Conservation (phyloP, 2,888 invertebrate genomes). For the Leucania comma region DNA sequence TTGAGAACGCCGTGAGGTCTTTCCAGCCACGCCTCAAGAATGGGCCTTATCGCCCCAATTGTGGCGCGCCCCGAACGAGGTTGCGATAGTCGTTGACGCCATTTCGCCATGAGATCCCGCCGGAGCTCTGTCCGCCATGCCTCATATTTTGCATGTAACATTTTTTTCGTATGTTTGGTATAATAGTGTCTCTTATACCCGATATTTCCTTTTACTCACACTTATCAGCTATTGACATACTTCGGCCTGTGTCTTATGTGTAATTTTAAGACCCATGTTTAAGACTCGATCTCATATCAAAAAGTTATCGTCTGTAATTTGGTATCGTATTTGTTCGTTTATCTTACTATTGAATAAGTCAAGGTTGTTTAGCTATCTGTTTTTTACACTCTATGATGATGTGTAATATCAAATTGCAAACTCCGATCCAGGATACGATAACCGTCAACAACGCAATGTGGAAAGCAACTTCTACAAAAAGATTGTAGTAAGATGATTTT, state of each 20-base stretch:
- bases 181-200: no score
- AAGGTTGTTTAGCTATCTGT: slow-evolving; percentile 16
- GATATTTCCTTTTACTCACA: no score
- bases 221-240: no score
- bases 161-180: no score
- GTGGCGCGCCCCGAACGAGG: no score
- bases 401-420: neutral
- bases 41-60: no score
- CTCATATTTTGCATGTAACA: no score
- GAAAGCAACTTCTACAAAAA: neutral
- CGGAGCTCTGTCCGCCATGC: no score
- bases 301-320: slow-evolving; percentile 9
- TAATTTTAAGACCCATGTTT: neutral
- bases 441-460: neutral
- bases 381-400: slow-evolving; percentile 3
- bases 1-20: no score
- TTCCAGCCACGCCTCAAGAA: no score
- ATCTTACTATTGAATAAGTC: slow-evolving; percentile 13
- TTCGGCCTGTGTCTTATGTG: neutral
- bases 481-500: neutral
- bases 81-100: no score
- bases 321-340: neutral
- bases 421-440: neutral
- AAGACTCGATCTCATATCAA: neutral
- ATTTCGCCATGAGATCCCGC: no score